phyloP scores from a whole-genome alignment of 2,113 vertebrate genomes.

The Gobius niger region DNA sequence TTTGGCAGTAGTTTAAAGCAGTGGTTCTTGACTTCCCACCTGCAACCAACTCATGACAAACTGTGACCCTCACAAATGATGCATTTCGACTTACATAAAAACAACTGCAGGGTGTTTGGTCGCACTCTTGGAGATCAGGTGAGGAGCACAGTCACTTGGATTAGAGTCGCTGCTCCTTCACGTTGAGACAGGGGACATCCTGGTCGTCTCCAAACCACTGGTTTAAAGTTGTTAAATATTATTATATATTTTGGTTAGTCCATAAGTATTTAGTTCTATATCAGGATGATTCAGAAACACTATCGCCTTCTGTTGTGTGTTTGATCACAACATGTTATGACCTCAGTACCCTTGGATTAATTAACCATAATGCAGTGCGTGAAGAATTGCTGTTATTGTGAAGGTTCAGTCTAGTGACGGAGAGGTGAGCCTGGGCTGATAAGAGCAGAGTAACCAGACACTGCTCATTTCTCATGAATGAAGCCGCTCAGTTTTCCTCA shows the following conservation, averaged over 20 bases:
- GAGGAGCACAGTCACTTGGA: too few relatives aligned
- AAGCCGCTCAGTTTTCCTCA: conserved; percentile 56
- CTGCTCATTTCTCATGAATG: conserved; percentile 54
- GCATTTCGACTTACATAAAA: too few relatives aligned
- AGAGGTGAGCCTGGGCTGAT: conserved; percentile 9
- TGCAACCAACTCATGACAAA: too few relatives aligned
- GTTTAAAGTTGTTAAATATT: too few relatives aligned
- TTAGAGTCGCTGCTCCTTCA: too few relatives aligned
- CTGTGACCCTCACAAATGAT: too few relatives aligned
- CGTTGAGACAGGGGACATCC: too few relatives aligned
- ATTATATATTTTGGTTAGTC: background rate
- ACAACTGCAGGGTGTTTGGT: too few relatives aligned
- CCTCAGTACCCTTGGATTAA: background rate
- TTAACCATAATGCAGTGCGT: background rate
- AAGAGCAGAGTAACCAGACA: conserved; percentile 50
- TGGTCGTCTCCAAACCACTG: too few relatives aligned
- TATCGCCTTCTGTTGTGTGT: conserved; percentile 44
- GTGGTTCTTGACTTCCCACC: too few relatives aligned
- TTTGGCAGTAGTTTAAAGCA: too few relatives aligned
- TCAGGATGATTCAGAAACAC: background rate
- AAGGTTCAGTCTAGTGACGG: conserved; percentile 4
- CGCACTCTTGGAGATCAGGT: too few relatives aligned
- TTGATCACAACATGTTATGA: conserved; percentile 11
- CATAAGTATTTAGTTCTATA: background rate
- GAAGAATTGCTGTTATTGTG: background rate